Evolutionary conservation across 1,140 invertebrate species (phyloP).

Genomic region (Piezodorus guildinii): DNA sequence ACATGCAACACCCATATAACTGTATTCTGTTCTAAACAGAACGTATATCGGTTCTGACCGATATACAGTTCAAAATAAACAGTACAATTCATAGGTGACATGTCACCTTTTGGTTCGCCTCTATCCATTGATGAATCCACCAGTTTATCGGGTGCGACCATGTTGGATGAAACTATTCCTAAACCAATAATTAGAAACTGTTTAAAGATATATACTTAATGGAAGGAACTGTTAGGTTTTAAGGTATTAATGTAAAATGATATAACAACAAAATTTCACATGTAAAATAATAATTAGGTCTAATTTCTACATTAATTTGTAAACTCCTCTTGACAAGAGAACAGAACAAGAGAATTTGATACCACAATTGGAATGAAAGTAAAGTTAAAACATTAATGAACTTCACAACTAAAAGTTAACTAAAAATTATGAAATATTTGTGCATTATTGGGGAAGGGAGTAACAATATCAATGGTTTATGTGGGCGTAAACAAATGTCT

Average conservation of each 20-base stretch:
- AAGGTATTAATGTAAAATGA: not conserved
- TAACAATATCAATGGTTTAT: not conserved
- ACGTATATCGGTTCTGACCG: not conserved
- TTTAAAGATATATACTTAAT: constrained; percentile 14
- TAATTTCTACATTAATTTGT: not conserved
- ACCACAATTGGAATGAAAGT: not conserved
- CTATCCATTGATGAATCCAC: constrained; percentile 21
- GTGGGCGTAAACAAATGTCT: constrained; percentile 5
- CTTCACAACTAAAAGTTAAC: not conserved
- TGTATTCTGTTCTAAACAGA: not conserved
- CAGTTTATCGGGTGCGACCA: constrained; percentile 23
- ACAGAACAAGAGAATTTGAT: too few relatives aligned
- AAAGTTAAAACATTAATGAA: not conserved
- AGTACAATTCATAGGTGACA: constrained; percentile 15
- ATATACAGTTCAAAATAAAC: constrained; percentile 7
- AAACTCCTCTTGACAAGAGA: not conserved
- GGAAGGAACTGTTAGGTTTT: not conserved
- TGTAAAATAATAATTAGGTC: not conserved
- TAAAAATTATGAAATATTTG: not conserved
- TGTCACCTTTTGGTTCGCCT: constrained; percentile 20
- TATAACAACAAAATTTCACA: not conserved
- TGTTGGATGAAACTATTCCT: constrained; percentile 17
- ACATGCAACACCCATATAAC: constrained; percentile 15
- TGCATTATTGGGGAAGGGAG: not conserved
- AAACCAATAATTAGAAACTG: constrained; percentile 19